phyloP scores from a whole-genome alignment of 1,140 invertebrate species.

The Nebria ingens region DNA sequence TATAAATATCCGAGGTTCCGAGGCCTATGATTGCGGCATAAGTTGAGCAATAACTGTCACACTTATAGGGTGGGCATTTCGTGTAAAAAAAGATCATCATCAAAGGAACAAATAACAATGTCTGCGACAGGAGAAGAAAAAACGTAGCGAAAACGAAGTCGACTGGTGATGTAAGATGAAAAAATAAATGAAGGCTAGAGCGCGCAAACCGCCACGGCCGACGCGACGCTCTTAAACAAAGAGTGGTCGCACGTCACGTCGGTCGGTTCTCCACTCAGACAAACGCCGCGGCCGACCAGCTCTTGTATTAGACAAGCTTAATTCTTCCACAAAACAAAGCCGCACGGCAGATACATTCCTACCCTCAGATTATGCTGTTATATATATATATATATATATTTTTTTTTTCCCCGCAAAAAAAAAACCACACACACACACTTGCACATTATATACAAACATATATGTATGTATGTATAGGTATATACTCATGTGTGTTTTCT shows the following conservation, averaged over 20 bases:
- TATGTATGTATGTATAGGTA: background rate
- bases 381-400: too few species aligned
- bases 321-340: conserved; percentile 26
- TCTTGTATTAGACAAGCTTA: conserved; percentile 24
- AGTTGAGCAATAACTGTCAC: too few species aligned
- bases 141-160: background rate
- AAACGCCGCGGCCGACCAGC: conserved; percentile 12
- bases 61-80: too few species aligned
- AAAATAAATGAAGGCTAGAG: background rate
- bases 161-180: too few species aligned
- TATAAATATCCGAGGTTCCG: too few species aligned
- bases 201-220: too few species aligned
- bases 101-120: background rate
- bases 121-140: background rate
- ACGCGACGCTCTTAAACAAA: background rate
- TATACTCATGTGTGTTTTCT: background rate
- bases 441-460: background rate
- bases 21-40: too few species aligned
- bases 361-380: conserved; percentile 25
- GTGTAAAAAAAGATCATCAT: background rate
- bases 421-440: background rate
- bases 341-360: conserved; percentile 24
- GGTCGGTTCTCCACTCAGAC: conserved; percentile 5
- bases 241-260: background rate
- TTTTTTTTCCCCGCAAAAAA: conserved; percentile 20